Evolutionary conservation across 2,113 vertebrate species (phyloP).

Genomic region (Pachypanchax playfairii): DNA sequence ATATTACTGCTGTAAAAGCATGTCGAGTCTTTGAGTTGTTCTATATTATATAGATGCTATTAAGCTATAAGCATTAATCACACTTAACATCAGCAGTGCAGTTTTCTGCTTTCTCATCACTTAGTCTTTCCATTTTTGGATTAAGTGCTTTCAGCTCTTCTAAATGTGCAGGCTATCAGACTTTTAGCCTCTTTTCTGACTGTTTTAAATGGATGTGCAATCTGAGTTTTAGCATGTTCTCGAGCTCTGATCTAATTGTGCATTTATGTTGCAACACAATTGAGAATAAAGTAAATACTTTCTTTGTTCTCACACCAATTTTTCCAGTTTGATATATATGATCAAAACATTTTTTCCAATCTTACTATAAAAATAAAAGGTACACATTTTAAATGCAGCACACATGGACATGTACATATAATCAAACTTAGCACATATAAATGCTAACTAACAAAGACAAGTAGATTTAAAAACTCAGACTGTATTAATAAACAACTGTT

Average conservation of each 20-base stretch:
- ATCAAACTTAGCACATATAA: conserved; percentile 29
- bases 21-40: background rate
- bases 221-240: conserved; percentile 20
- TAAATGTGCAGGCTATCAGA: conserved; percentile 24
- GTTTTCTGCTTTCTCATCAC: conserved; percentile 11
- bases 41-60: background rate
- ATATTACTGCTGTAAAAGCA: background rate
- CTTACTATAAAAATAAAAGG: conserved; percentile 2
- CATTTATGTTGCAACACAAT: conserved; percentile 8
- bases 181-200: background rate
- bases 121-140: conserved; percentile 5
- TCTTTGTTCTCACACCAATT: background rate
- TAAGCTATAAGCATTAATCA: background rate
- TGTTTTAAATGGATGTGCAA: conserved; percentile 17
- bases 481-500: conserved; percentile 47
- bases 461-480: conserved; percentile 20
- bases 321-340: background rate
- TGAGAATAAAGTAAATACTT: background rate
- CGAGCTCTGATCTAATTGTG: conserved; percentile 5
- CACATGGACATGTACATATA: background rate
- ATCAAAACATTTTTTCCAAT: background rate
- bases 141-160: conserved; percentile 35
- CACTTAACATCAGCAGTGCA: conserved; percentile 9
- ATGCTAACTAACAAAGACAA: conserved; percentile 17
- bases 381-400: background rate